Conservation (phyloP, 2,113 vertebrate genomes). For the Trogon surrucura region DNA sequence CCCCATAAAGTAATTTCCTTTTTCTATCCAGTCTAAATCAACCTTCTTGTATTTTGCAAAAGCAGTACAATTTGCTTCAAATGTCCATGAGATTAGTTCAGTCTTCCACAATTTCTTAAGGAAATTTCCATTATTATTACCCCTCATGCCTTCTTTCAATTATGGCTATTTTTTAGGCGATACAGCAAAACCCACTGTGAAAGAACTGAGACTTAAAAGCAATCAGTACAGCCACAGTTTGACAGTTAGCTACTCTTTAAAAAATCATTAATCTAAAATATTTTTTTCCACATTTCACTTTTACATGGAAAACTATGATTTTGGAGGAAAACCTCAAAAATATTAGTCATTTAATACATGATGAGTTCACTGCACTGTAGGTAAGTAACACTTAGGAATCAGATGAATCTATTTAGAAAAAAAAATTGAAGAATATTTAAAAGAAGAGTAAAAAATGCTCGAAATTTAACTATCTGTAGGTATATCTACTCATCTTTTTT, state of each 20-base stretch:
- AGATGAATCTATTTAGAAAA: background rate
- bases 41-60: background rate
- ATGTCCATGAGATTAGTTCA: background rate
- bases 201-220: background rate
- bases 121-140: background rate
- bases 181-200: background rate
- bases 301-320: background rate
- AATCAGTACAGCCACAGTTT: background rate
- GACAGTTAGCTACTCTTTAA: background rate
- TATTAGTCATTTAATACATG: background rate
- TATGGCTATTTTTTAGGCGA: background rate
- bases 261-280: background rate
- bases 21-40: background rate
- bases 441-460: background rate
- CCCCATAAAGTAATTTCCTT: no score
- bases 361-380: background rate
- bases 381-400: background rate
- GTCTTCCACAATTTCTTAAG: background rate
- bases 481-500: background rate
- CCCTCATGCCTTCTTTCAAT: background rate
- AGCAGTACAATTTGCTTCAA: background rate
- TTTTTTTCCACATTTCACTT: background rate
- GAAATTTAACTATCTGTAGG: background rate
- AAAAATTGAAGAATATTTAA: background rate
- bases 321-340: fast-evolving